Conservation (phyloP, 2,888 invertebrate species). For the Cataglyphis livida region DNA sequence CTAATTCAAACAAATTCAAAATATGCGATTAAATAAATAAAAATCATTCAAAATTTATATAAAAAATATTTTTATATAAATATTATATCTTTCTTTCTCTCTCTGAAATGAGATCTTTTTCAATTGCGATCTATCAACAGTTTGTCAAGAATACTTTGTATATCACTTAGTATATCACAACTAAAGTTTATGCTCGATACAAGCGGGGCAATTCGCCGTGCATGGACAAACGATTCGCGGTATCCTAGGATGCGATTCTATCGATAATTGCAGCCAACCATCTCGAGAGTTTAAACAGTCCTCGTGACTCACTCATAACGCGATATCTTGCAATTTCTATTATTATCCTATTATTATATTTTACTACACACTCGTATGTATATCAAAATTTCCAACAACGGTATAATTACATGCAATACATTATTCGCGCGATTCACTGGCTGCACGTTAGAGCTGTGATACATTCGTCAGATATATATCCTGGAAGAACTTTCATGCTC, state of each 20-base stretch:
- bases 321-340: slow-evolving; percentile 62
- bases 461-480: slow-evolving; percentile 33
- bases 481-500: slow-evolving; percentile 26
- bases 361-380: slow-evolving; percentile 35
- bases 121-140: background rate
- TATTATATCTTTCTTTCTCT: background rate
- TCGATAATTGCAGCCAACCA: slow-evolving; percentile 66
- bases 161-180: slow-evolving; percentile 20
- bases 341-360: slow-evolving; percentile 50
- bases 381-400: slow-evolving; percentile 29
- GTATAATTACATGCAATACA: slow-evolving; percentile 50
- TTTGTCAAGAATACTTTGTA: slow-evolving; percentile 19
- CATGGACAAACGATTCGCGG: slow-evolving; percentile 48
- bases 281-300: slow-evolving; percentile 62
- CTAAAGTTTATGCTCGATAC: slow-evolving; percentile 30
- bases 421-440: slow-evolving; percentile 38
- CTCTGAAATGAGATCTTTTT: background rate
- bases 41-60: too few relatives aligned
- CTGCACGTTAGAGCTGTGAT: slow-evolving; percentile 27
- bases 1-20: background rate
- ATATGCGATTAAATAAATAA: background rate
- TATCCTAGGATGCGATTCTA: slow-evolving; percentile 63
- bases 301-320: slow-evolving; percentile 68
- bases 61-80: too few relatives aligned
- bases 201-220: slow-evolving; percentile 8